Conservation (phyloP, 1,140 invertebrate genomes). For the Papilio dardanus region DNA sequence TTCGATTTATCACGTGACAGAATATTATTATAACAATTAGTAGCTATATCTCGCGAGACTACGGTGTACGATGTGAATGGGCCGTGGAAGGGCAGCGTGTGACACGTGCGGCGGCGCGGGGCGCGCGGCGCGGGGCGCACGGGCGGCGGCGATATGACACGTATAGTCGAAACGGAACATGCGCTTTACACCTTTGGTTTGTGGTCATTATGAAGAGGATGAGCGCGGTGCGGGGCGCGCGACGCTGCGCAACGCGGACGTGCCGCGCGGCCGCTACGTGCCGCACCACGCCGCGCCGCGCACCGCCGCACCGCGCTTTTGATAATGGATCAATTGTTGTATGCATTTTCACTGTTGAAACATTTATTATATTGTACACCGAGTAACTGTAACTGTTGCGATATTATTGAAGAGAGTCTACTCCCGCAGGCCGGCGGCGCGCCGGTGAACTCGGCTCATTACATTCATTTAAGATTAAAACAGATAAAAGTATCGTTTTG, state of each 20-base stretch:
- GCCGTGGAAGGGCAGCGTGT: not conserved
- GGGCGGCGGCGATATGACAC: not conserved
- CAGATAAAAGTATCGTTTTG: too few species aligned
- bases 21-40: too few species aligned
- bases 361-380: too few species aligned
- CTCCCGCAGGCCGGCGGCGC: too few species aligned
- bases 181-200: constrained; percentile 8
- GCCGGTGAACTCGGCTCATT: too few species aligned
- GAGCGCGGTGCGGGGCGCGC: not conserved
- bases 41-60: too few species aligned
- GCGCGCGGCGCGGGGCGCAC: not conserved
- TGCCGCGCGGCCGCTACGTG: constrained; percentile 12
- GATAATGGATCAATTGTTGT: not conserved
- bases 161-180: not conserved
- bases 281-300: not conserved
- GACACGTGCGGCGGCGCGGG: not conserved
- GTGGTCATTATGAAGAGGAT: constrained; percentile 7
- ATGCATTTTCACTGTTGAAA: not conserved
- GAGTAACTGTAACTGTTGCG: too few species aligned
- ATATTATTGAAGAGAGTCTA: too few species aligned
- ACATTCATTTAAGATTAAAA: too few species aligned
- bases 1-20: not conserved
- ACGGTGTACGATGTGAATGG: not conserved
- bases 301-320: not conserved
- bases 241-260: constrained; percentile 15